Evolutionary conservation across 2,113 vertebrate species (phyloP), one percentile per base, ranked within the genome.

Genomic region (Scomber japonicus): DNA sequence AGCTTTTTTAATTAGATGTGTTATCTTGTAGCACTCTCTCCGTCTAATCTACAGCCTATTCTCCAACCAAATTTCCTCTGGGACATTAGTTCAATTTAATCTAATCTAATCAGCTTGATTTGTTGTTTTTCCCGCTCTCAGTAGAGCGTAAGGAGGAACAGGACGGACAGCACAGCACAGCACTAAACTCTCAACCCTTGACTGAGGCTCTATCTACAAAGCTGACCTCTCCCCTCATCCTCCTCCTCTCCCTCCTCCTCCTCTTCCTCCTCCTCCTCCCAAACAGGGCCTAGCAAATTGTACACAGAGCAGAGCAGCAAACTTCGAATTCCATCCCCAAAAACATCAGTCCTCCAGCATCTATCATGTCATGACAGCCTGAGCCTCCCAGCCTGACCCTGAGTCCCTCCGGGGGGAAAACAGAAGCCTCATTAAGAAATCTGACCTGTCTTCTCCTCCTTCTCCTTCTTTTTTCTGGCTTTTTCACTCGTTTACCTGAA

Each of bases 331-430:
- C 70, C 45, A 65, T 65, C 50, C 55, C 17, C 62, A 24, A 54
- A 24, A 86, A 45, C 71, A 89, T 82, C 69, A 40, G 24, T 82
- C 79, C 9, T 8, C 35, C 35, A 46, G 61, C 69, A 63, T 80
- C 82, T 82, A 5, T 71, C 71, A 53, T 2, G 48, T 11, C 2
- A 60, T 54, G 68, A 80, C 78, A 75, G 64, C 13, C 68, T 48
- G 64, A 78, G 57, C 53, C 70, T 71, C 57, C 31, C 3, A 3
- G 27, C 51, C 68, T 51, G 67, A 80, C 67, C 75, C 21, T 24
- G 16, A 2, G 67, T 73, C 75, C 61, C 71, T 73, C 75, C 61
- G 68, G 9, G 5, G 63, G 35, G 72, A 60, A 24, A 71, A 82
- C 68, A 77, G 61, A 40, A 27, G 24, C 54, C 17, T 13, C 31